A percentile compares a stretch with the other conserved stretches of the same genome.
These are phyloP conservation scores for Dasypogon diadema DNA, from an alignment of 2,888 invertebrate genomes.

Conservation along the genomic window DNA sequence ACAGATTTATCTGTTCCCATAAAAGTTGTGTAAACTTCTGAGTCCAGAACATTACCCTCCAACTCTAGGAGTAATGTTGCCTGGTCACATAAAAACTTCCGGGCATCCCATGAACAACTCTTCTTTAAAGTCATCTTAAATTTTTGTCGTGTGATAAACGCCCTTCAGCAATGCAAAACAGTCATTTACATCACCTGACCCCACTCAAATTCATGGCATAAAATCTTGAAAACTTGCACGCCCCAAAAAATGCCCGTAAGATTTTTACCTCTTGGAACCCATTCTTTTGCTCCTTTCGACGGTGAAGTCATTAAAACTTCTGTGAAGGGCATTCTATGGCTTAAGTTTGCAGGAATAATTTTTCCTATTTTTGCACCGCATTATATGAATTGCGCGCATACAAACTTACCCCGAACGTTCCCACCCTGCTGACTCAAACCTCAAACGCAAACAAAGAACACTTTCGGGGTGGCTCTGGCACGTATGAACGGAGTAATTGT, in stretches of 20 bases:
- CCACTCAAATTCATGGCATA: neutral
- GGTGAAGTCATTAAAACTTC: slow-evolving; percentile 16
- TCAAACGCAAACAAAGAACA: neutral
- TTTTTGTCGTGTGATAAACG: slow-evolving; percentile 16
- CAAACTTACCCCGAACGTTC: neutral
- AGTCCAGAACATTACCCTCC: too few relatives aligned
- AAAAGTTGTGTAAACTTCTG: too few relatives aligned
- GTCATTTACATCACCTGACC: slow-evolving; percentile 14
- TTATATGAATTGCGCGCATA: neutral
- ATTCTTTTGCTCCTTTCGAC: slow-evolving; percentile 15
- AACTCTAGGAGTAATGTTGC: neutral
- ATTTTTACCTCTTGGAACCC: slow-evolving; percentile 8
- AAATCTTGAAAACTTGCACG: neutral
- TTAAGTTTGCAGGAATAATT: neutral
- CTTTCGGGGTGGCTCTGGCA: slow-evolving; percentile 3
- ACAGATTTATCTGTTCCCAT: too few relatives aligned
- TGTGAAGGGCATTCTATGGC: neutral
- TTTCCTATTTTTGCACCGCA: slow-evolving; percentile 10
- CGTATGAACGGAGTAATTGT: slow-evolving; percentile 6
- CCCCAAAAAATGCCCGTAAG: neutral
- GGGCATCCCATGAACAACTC: slow-evolving; percentile 5
- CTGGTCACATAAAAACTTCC: slow-evolving; percentile 2
- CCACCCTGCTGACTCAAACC: neutral
- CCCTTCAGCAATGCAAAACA: neutral
- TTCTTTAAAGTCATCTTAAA: neutral